Base-by-base conservation (phyloP, 2,888 invertebrate genomes). In the Cryptus viduatorius region DNA sequence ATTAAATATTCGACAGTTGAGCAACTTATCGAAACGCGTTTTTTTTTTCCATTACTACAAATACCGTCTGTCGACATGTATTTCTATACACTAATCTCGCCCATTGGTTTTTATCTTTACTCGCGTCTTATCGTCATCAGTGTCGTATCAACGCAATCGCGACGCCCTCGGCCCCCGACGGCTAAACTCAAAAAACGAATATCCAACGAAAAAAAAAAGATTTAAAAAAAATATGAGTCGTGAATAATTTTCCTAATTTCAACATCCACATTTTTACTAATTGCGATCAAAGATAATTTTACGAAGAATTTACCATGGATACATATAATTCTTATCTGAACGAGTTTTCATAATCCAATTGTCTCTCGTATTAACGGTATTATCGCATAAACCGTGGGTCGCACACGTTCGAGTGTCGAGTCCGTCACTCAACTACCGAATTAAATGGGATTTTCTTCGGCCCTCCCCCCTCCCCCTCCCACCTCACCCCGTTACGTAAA, bases 91-190 rank as follows among this genome's bases (percentile, higher is more conserved):
- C 37, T 79, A 75, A 83, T 83, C 76, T 76, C 75, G 53, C 48
- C 53, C 71, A 79, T 69, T 61, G 19, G 12, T 71, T 69, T 79
- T 61, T 65, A 67, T 78, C 68, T 79, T 46, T 53, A 3, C 42
- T 69, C 24, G 61, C 76, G 44, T 76, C 76, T 83, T 83, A 83
- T 83, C 83, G 67, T 42, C 59, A 44, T 31, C 80, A 83, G 80
- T 61, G 59, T 29, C 80, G 83, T 83, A 83, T 72, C 76, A 68
- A 80, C 29, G 14, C 12, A 29, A 61, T 71, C 37, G 29, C n/a
- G 44, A n/a, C 42, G n/a, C 42, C 48, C 12, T 61, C 44, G 50
- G 14, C 19, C n/a, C 31, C n/a, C 29, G 46, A 69, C 19, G 10
- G 8, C 31, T 29, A 24, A 46, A 24, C 12, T 37, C 8, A 16